Evolutionary conservation across 2,113 vertebrate genomes (phyloP).

Genomic region (Tyto alba): DNA sequence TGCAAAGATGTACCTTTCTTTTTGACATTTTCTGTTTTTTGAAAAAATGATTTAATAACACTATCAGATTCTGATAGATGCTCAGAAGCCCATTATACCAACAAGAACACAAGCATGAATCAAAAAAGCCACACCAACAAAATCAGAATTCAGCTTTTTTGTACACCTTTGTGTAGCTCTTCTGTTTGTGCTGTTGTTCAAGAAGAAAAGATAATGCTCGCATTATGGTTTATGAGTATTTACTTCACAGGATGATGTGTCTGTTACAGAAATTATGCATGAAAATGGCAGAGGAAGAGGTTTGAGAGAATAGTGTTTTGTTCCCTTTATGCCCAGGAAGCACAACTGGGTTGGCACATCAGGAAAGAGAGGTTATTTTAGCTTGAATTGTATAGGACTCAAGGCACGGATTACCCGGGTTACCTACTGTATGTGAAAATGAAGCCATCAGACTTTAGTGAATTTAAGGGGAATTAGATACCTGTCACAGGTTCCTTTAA

Average conservation of each 20-base stretch:
- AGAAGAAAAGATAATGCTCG: not conserved
- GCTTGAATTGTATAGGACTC: not conserved
- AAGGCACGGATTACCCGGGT: not conserved
- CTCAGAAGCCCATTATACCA: not conserved
- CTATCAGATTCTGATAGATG: not conserved
- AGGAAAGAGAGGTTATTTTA: not conserved
- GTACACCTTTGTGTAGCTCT: not conserved
- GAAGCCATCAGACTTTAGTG: not conserved
- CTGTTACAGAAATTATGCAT: not conserved
- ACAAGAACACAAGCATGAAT: not conserved
- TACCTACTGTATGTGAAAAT: not conserved
- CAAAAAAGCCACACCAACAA: not conserved
- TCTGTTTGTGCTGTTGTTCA: rapidly evolving
- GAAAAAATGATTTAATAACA: not conserved
- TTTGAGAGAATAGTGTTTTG: not conserved
- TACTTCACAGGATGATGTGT: not conserved
- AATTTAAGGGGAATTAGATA: not conserved
- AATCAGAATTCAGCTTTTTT: not conserved
- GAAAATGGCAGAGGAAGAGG: not conserved
- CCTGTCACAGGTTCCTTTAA: not conserved
- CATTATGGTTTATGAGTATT: not conserved
- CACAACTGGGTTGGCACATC: not conserved
- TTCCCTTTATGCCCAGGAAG: not conserved
- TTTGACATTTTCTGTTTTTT: not conserved
- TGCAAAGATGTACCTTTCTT: not conserved